Base-by-base conservation (phyloP, 2,113 vertebrate species). In the Centropus bengalensis region DNA sequence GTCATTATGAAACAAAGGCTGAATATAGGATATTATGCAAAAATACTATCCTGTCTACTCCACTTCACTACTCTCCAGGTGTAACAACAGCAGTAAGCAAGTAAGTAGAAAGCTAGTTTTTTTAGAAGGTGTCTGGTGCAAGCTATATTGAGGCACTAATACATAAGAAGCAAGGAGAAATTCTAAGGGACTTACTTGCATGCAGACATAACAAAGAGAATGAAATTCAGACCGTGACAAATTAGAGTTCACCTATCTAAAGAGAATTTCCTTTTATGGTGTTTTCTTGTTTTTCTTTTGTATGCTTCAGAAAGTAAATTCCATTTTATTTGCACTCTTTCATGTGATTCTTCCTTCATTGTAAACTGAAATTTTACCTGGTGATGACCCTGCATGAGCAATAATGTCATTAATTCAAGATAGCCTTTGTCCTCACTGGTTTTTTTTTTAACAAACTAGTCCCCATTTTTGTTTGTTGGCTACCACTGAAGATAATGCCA, bases 331-430 rank as follows among this genome's bases (percentile, higher is more conserved):
- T 51, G 5, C 5, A 42, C 32, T 47, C 56, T 79, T 12, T 88
- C 32, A 33, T 28, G 22, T 1, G 1, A 88, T 70, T 86, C 23
- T 47, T 78, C 47, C 30, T 91, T 88, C 38, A 21, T 9, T 54
- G 18, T 28, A 91, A 92, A 67, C 26, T 84, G 67, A 67, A 74
- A 86, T 88, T 69, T 84, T 60, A 78, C 47, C 42, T 63, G 33
- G 6, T 42, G 60, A 77, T 81, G 42, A 78, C n/a, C 30, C 42
- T 78, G 38, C 20, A 63, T 12, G 20, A 70, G 36, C 42, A 83
- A 70, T 27, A 51, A 51, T 4, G 1, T 45, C 52, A 55, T 60
- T 74, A 80, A 74, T 49, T 86, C 58, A 88, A 86, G 45, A 36
- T 30, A 21, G 20, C 7, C 36, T 54, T 28, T 80, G 45, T 21